These are phyloP conservation scores for Atractosteus spatula DNA, from an alignment of 2,113 vertebrate genomes.

Conservation along the genomic window DNA sequence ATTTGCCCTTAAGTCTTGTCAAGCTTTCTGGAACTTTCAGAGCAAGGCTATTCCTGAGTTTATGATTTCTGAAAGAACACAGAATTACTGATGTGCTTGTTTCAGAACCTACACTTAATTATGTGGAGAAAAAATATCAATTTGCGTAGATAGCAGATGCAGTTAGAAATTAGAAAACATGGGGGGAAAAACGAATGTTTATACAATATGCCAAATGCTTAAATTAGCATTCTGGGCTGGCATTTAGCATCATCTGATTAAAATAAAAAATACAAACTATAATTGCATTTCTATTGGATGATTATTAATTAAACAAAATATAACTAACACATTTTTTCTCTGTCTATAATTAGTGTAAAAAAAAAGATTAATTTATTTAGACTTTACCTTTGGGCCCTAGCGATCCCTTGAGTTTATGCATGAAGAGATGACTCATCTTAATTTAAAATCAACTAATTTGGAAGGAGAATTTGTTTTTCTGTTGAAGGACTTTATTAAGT, in stretches of 20 bases:
- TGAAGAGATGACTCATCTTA: constrained; percentile 42
- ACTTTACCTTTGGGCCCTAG: constrained; percentile 39
- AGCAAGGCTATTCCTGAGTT: no score
- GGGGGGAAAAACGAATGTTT: no score
- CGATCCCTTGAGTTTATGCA: constrained; percentile 38
- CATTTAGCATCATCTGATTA: constrained; percentile 32
- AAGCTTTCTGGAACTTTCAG: no score
- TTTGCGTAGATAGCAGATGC: no score
- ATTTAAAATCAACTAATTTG: constrained; percentile 28
- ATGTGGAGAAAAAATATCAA: no score
- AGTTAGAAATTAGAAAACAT: no score
- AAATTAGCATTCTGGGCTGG: constrained; percentile 30
- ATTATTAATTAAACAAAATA: constrained; percentile 30
- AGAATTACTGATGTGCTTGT: no score
- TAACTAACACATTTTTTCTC: constrained; percentile 22
- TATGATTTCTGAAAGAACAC: no score
- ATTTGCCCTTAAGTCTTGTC: no score
- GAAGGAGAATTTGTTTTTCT: constrained; percentile 26
- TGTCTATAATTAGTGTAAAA: constrained; percentile 30
- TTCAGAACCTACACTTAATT: no score
- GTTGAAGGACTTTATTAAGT: constrained; percentile 26
- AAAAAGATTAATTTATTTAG: constrained; percentile 36
- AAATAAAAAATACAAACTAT: constrained; percentile 7
- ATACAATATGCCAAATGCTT: constrained; percentile 6
- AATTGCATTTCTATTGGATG: constrained; percentile 2